phyloP scores from a whole-genome alignment of 1,140 invertebrate species.

The Drosophila serrata region DNA sequence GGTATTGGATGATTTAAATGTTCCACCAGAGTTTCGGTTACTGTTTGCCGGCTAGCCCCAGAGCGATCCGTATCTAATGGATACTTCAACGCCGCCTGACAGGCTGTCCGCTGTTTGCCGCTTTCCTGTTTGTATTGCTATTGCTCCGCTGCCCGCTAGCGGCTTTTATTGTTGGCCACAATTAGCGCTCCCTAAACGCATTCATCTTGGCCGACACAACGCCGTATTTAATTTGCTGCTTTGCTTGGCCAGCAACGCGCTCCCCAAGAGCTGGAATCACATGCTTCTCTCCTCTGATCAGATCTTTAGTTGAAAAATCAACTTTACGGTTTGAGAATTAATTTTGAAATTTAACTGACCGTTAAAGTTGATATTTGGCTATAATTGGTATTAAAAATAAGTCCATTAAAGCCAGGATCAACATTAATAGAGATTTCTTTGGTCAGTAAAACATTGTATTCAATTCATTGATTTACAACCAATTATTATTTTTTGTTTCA shows the following conservation, averaged over 20 bases:
- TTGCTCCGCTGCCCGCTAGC: conserved; percentile 26
- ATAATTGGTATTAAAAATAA: conserved; percentile 1
- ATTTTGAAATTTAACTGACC: conserved; percentile 7
- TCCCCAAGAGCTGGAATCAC: conserved; percentile 11
- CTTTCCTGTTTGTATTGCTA: conserved; percentile 48
- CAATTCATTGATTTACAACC: background rate
- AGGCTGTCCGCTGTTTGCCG: conserved; percentile 18
- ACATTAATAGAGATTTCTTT: background rate
- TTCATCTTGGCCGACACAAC: conserved; percentile 49
- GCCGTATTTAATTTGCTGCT: conserved; percentile 45
- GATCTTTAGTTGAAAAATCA: background rate
- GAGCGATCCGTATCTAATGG: conserved; percentile 76
- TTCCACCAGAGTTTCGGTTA: conserved; percentile 66
- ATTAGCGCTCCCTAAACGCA: conserved; percentile 64
- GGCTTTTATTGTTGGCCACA: conserved; percentile 58
- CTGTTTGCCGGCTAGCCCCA: conserved; percentile 54
- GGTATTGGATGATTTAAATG: conserved; percentile 70
- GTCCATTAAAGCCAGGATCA: background rate
- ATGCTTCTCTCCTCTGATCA: conserved; percentile 6
- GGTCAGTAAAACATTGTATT: background rate
- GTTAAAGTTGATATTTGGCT: background rate
- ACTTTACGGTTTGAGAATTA: conserved; percentile 6
- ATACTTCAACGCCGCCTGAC: conserved; percentile 70
- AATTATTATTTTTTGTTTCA: background rate
- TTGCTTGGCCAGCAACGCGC: conserved; percentile 24